Evolutionary conservation across 2,113 vertebrate genomes (phyloP), one percentile per base, ranked within the genome.

Genomic region (Toxostoma redivivum): DNA sequence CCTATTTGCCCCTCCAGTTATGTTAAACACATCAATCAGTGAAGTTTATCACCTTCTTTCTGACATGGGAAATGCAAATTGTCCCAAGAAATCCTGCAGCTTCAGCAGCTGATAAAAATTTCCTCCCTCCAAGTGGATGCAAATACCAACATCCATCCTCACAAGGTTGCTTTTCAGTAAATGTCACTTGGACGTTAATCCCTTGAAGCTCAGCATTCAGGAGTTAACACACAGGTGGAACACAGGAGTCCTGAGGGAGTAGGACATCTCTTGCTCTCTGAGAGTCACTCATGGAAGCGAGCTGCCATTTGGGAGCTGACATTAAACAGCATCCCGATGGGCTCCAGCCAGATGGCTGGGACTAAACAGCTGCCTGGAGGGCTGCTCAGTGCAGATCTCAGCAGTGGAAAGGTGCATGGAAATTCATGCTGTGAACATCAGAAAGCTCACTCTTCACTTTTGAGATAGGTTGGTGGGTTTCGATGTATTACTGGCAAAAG

Each of bases 241-340:
- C 45, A 10, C 10, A 7, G 33, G 17, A 62, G 35, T 89, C 81
- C 83, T 66, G 38, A 54, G 56, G 50, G 80, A 73, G 37, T 0
- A 35, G 83, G 67, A 70, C 0, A 2, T 28, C 54, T 65, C 76
- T 40, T 2, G 4, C 67, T 86, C 40, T 51, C n/a, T 16, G 58
- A 56, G 51, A 73, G 58, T 48, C 25, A 4, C 53, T 72, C 40
- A 51, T 0, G 0, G 27, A 57, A 72, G 27, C 0, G 0, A 61
- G 38, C 38, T 85, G 48, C n/a, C 0, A 0, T 58, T 25, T 58
- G 50, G 74, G 91, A 87, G 47, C 70, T 82, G 91, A 33, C 71
- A 23, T 86, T 67, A n/a, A 71, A 23, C 48, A 93, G 53, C 44
- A 56, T 65, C 62, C 53, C 44, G 38, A 28, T 19, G 53, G 53